Base-by-base conservation (phyloP, 2,888 invertebrate genomes). In the Caradrina clavipalpis region DNA sequence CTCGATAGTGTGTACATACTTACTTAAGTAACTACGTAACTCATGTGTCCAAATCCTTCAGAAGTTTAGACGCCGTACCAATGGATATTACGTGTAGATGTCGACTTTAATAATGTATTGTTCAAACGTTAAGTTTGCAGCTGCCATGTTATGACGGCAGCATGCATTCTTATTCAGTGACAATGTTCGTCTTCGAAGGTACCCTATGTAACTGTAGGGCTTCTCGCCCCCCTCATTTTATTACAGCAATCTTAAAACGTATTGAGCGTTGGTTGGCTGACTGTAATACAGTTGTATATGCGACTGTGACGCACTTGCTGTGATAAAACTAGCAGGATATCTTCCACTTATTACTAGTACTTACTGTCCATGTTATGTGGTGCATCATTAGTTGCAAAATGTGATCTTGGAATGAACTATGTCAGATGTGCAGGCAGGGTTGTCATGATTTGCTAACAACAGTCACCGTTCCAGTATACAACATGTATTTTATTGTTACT, bases 401-500 rank as follows among this genome's bases (percentile, higher is more conserved):
- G 71, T 74, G 74, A 65, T 69, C 69, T 69, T 31, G 56, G 53
- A 53, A 53, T 15, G 39, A 73, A 69, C 59, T 72, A 66, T 58
- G 76, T 82, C 85, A 77, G 82, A 84, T 86, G 85, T 89, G 87
- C 87, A 69, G 88, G 81, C 87, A 83, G 85, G 81, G 79, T 76
- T 81, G 85, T 81, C 65, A 65, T 63, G 78, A 64, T 77, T 77
- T 76, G 81, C 82, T 78, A 81, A 84, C 74, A 75, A 77, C 78
- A 82, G 84, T 88, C 87, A 83, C 88, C 87, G 87, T 86, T 91
- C 91, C 90, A 89, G 88, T 91, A 88, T 92, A 90, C 88, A 90
- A 89, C 84, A 89, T 89, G 87, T 89, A 90, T 86, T 90, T 87
- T 86, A 89, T 88, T 88, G 86, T 89, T 90, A 89, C 86, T 89